A percentile compares a stretch with the other conserved stretches of the same genome.
These are phyloP conservation scores for Camelus dromedarius DNA, from an alignment of 2,113 vertebrate genomes.

Conservation along the genomic window DNA sequence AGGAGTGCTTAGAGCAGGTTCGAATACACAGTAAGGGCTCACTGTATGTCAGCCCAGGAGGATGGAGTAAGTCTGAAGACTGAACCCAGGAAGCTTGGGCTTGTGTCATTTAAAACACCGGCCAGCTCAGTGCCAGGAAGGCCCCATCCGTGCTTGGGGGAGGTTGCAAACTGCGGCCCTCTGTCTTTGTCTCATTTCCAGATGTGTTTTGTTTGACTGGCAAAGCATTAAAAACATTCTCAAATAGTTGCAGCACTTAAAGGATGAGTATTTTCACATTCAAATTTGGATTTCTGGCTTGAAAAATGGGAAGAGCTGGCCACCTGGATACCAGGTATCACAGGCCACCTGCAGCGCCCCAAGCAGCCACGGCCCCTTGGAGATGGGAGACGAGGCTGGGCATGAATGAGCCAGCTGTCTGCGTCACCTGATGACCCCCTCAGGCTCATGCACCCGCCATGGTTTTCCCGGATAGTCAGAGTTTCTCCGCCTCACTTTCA, in stretches of 20 bases:
- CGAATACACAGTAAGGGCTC: neutral
- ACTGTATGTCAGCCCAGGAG: neutral
- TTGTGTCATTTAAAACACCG: too few species aligned
- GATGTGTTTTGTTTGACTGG: neutral
- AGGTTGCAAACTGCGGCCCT: neutral
- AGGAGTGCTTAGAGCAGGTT: neutral
- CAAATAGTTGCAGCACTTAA: neutral
- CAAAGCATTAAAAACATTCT: neutral
- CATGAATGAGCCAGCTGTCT: neutral
- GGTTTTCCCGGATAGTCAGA: neutral
- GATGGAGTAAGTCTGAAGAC: neutral
- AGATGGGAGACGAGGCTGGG: neutral
- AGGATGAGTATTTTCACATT: slow-evolving; percentile 1
- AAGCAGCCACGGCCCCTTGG: too few species aligned
- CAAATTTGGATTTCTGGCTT: slow-evolving; percentile 31
- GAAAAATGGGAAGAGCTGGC: neutral
- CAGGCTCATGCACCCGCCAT: neutral
- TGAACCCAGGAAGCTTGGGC: neutral
- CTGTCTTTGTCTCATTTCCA: neutral
- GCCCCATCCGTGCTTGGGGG: too few species aligned
- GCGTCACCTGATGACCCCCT: neutral
- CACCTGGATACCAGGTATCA: accelerated
- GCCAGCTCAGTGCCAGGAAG: neutral
- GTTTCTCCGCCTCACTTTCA: neutral
- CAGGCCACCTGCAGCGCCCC: accelerated